Evolutionary conservation across 1,140 invertebrate species (phyloP), one percentile per base, ranked within the genome.

Genomic region (Aphelenchoides besseyi): DNA sequence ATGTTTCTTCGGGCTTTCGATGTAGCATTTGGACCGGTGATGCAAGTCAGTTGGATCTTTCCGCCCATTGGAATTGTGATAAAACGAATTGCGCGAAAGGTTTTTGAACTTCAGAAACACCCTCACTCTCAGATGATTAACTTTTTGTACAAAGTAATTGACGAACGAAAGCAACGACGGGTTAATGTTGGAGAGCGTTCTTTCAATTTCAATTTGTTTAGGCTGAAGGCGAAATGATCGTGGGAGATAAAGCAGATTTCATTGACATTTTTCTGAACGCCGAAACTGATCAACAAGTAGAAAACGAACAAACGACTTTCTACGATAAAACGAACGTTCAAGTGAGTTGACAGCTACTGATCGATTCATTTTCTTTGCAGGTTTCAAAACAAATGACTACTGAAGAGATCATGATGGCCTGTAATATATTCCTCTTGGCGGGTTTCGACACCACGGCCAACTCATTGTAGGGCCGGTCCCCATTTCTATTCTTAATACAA

Each of bases 361-460:
- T 48, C 41, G 12, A 48, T 16, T 48, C 41, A 16, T 48, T 48
- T 23, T 23, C 23, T 23, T 48, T 48, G 41, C 41, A 48, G 41
- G 41, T 48, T 23, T 48, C 23, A 23, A 48, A 48, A 23, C 41
- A 48, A 48, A 48, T 48, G 41, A 48, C 12, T 23, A 48, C 41
- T 48, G 41, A 48, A 48, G 41, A 48, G 23, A 48, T 48, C 23
- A 48, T 48, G 41, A 48, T 48, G 41, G 41, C 41, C 23, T 48
- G 41, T 48, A 16, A 12, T 12, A 48, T 69, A 1, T 69, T 69
- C 36, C 26, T 69, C 5, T 36, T 69, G 3, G 67, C 67, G 1
- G 67, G 67, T 3, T 69, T 69, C n/a, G 67, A 69, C 26, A 69
- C 67, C 9, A 69, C 67, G 2, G 67, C 67, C 5, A 69, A 69